Base-by-base conservation (phyloP, 1,140 invertebrate genomes). In the Cherax destructor region DNA sequence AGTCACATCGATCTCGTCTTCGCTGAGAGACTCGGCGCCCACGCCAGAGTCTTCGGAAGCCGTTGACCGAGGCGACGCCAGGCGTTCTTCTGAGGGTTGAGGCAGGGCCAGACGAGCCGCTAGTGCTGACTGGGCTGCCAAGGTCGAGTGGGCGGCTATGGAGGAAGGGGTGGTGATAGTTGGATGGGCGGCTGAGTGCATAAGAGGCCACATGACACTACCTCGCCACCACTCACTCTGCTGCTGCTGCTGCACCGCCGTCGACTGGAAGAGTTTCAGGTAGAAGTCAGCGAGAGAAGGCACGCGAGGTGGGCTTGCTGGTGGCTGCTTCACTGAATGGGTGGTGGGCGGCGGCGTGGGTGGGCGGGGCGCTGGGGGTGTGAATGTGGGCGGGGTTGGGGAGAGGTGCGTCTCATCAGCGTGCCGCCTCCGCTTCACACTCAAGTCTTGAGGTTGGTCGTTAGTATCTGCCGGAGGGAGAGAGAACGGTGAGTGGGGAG, bases 41-140 rank as follows among this genome's bases (percentile, higher is more conserved):
- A 92, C 76, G 7, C 92, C 92, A 5, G 92, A 92, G 76, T 92
- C 92, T 47, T 92, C 92, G 1, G 92, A 92, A 16, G 88, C 89
- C 4, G 89, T 92, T 52, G 92, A 92, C 10, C 92, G 72, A 21
- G 92, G 92, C 21, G 92, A 92, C 3, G 92, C 88, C 21, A 92
- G 69, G 13, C 89, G 88, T 2, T 87, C 83, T 61, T 92, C 88
- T 3, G 88, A 83, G 30, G 83, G 83, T 41, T 91, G 89, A 4
- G 89, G 89, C 13, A 83, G 86, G 61, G 41, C 59, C 24, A 83
- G 77, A 18, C 84, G 89, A 56, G 83, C 89, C 47, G 89, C 83
- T 2, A 77, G 16, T 21, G 59, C 30, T 9, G 83, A 47, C 24
- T 91, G 83, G 81, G 88, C 80, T 52, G 88, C 69, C 13, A 83